Evolutionary conservation across 2,797 vertebrate species (phyloP), one percentile per base, ranked within the genome.

Genomic region (Bothrops alternatus): DNA sequence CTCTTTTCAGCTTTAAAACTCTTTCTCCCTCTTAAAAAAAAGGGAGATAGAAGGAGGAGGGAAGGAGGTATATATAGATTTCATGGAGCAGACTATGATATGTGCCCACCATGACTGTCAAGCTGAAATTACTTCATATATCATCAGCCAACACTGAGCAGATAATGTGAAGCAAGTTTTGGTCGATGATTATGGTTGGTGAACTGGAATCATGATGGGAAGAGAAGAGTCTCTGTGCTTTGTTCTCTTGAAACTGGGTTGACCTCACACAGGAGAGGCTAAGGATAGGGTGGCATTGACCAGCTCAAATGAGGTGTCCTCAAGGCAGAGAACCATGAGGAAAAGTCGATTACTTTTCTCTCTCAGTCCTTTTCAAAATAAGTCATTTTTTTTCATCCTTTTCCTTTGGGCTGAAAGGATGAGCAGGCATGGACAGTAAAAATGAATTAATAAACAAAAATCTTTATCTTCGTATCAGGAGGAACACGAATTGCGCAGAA

Each of bases 111-210:
- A 90, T 93, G 94, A 93, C 86, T 96, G 96, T 95, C 94, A 28
- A 93, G 93, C 89, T 92, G 96, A 96, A 97, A 97, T 97, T 97
- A 96, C 95, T 96, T 96, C 96, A 96, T 97, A 94, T 95, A 97
- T 97, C 96, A 97, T 58, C 93, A 94, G 63, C 93, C 93, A 96
- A 92, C 96, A 95, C 87, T 91, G 86, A 94, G 94, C 96, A 96
- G 96, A 97, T 96, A 97, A 96, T 95, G 92, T 94, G 94, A 95
- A 93, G 96, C 90, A 93, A 95, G 95, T 58, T 95, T 95, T 96
- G 97, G 96, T 96, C 94, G 92, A 94, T 94, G 96, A 96, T 97
- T 96, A 97, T 93, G 95, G 90, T 61, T 95, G 93, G 3, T 0
- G 86, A 93, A 96, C 94, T 95, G 69, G n/a, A 95, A 95, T 91